Evolutionary conservation across 2,797 vertebrate genomes (phyloP).

Genomic region (Rhinichthys osculus): DNA sequence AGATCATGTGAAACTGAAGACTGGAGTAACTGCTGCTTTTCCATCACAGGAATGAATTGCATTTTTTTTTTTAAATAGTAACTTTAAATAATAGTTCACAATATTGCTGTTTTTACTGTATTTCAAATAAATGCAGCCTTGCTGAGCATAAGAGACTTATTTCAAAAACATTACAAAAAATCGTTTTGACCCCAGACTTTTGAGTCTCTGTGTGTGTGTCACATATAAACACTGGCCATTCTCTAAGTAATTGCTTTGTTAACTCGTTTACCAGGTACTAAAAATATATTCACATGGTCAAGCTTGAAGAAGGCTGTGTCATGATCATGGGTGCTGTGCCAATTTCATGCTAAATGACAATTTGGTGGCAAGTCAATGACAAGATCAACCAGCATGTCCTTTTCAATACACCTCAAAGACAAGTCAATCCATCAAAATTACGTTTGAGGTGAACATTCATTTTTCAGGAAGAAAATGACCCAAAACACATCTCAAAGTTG

Average conservation of each 20-base stretch:
- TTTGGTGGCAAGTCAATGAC: constrained; percentile 17
- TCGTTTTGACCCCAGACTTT: neutral
- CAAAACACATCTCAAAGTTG: constrained; percentile 13
- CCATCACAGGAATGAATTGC: neutral
- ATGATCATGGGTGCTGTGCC: neutral
- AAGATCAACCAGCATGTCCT: constrained; percentile 32
- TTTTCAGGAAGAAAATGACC: constrained; percentile 27
- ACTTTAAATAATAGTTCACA: neutral
- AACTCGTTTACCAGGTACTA: neutral
- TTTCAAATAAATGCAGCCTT: neutral
- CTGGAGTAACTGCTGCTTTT: neutral
- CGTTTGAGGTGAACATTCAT: neutral
- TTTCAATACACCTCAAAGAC: constrained; percentile 14
- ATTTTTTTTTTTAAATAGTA: neutral
- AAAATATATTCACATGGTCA: constrained; percentile 3
- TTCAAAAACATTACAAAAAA: neutral
- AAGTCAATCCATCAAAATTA: constrained; percentile 24
- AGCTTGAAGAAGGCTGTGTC: constrained; percentile 1
- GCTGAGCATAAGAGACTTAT: neutral
- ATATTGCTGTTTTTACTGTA: neutral
- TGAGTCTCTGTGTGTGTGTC: neutral
- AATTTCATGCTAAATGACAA: constrained; percentile 8
- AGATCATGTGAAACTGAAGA: too few relatives aligned
- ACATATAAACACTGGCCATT: neutral
- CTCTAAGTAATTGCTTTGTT: neutral